phyloP scores from a whole-genome alignment of 2,113 vertebrate genomes.

The Psilopsiagon aymara region DNA sequence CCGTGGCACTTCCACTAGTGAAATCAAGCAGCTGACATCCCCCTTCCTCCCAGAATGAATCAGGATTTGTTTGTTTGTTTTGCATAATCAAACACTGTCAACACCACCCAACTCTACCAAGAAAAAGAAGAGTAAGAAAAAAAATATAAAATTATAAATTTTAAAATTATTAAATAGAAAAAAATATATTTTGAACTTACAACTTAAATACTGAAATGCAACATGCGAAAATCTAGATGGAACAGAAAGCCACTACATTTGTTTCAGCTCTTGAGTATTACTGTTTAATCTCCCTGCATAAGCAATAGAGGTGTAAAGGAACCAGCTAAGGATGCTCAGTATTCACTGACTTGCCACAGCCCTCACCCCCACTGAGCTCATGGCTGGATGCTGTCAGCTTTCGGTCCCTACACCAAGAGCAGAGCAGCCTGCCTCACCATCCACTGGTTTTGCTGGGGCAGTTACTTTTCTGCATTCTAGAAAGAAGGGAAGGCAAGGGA shows the following conservation, averaged over 20 bases:
- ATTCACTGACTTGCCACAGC: neutral
- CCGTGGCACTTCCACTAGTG: neutral
- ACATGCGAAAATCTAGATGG: neutral
- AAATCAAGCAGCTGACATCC: neutral
- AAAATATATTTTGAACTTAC: neutral
- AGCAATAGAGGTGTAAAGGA: neutral
- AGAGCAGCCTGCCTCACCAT: neutral
- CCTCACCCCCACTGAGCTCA: neutral
- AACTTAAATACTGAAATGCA: neutral
- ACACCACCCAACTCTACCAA: neutral
- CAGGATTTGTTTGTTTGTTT: neutral
- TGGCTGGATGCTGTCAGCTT: neutral
- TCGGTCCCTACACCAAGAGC: fast-evolving
- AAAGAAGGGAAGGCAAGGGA: neutral
- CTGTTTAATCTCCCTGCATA: neutral
- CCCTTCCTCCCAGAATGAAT: neutral
- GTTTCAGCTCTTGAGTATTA: neutral
- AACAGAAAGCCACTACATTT: neutral
- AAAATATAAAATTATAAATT: neutral
- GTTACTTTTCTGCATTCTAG: neutral
- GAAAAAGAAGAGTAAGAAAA: neutral
- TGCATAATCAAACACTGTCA: neutral
- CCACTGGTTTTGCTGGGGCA: neutral
- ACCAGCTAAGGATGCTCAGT: neutral
- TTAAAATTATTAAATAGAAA: neutral